Conservation (phyloP, 2,797 vertebrate species). For the Pantherophis vulpinus region DNA sequence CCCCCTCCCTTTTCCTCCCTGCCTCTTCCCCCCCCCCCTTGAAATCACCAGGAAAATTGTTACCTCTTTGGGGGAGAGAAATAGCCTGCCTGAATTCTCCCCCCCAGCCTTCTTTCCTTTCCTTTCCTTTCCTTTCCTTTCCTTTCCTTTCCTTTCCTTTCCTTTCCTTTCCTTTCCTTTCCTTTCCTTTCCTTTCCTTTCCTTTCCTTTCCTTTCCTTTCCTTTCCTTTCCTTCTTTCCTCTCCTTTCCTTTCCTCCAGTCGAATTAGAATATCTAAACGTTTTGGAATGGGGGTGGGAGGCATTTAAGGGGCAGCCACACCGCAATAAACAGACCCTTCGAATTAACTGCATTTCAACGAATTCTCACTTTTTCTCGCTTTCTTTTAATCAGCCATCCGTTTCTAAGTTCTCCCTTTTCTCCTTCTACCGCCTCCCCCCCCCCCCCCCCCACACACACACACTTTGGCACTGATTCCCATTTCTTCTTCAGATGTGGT, state of each 20-base stretch:
- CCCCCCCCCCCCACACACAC: rapidly evolving
- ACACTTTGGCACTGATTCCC: background rate
- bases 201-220: too few relatives aligned
- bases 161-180: background rate
- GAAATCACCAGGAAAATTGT: constrained; percentile 23
- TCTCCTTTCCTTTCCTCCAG: background rate
- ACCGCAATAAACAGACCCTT: background rate
- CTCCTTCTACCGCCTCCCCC: background rate
- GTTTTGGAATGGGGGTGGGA: too few relatives aligned
- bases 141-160: background rate
- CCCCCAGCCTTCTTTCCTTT: background rate
- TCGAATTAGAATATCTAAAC: background rate
- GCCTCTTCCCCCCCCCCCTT: background rate
- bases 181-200: background rate
- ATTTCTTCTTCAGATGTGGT: background rate
- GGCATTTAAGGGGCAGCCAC: background rate
- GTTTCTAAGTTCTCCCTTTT: background rate
- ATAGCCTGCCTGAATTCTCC: constrained; percentile 3
- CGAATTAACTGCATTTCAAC: background rate
- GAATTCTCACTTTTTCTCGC: background rate
- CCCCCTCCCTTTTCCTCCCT: background rate
- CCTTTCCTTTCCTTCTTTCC: too few relatives aligned
- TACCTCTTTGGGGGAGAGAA: constrained; percentile 19
- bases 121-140: background rate
- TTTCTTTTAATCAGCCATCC: background rate